These are phyloP conservation scores for Falco cherrug DNA, from an alignment of 2,797 vertebrate genomes.

Conservation along the genomic window DNA sequence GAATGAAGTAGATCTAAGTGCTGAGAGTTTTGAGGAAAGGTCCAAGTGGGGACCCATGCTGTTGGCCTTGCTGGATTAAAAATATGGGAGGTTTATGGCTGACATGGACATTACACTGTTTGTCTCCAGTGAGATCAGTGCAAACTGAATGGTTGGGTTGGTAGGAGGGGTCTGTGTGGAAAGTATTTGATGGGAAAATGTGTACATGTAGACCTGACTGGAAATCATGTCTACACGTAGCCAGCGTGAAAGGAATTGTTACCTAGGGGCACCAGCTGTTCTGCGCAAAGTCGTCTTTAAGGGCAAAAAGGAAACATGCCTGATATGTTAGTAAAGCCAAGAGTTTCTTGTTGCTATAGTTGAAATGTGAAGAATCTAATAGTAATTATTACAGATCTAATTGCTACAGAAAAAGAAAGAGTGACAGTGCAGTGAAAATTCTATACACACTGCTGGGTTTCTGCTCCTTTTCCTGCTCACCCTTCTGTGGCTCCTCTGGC, in stretches of 20 bases:
- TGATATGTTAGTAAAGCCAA: background rate
- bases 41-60: background rate
- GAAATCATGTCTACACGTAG: fast-evolving
- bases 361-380: background rate
- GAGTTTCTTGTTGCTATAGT: background rate
- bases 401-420: background rate
- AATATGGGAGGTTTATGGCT: background rate
- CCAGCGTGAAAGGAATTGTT: background rate
- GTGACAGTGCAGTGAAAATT: background rate
- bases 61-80: background rate
- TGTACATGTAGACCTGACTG: background rate
- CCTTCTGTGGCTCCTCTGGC: background rate
- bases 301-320: background rate
- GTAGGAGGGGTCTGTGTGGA: background rate
- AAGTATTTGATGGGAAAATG: background rate
- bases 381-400: background rate
- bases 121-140: background rate
- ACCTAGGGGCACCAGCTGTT: background rate
- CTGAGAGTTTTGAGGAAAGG: background rate
- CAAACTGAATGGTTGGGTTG: background rate
- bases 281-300: fast-evolving
- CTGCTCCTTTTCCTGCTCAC: background rate
- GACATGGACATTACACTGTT: background rate
- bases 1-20: background rate
- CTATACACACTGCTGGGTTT: background rate